Evolutionary conservation across 2,888 invertebrate genomes (phyloP).

Genomic region (Protophormia terraenovae): DNA sequence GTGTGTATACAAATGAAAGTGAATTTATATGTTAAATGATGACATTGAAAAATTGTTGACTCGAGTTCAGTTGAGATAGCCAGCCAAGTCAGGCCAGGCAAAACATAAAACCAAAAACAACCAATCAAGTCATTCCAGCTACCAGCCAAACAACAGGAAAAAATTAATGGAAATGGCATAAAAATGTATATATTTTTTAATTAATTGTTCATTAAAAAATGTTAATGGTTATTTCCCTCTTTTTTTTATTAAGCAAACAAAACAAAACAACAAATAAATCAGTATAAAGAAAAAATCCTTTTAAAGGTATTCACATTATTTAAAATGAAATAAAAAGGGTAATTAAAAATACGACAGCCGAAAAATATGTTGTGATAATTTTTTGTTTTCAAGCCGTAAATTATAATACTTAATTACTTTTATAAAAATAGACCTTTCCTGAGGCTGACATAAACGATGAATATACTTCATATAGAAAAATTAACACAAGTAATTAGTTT

Average conservation of each 20-base stretch:
- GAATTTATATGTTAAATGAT: conserved; percentile 70
- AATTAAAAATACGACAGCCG: not conserved
- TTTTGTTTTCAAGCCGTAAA: not conserved
- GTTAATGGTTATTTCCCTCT: conserved; percentile 40
- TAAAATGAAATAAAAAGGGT: not conserved
- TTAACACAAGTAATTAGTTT: not conserved
- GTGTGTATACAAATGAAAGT: conserved; percentile 69
- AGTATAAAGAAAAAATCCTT: not conserved
- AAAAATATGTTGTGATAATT: not conserved
- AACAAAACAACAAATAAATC: not conserved
- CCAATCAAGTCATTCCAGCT: not conserved
- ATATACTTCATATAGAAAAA: not conserved
- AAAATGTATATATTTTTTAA: conserved; percentile 47
- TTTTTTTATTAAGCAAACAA: not conserved
- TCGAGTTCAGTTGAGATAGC: conserved; percentile 35
- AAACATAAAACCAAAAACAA: not conserved
- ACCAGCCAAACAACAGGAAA: not conserved
- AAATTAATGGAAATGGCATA: conserved; percentile 52
- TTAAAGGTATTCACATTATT: not conserved
- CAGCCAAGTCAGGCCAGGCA: conserved; percentile 19
- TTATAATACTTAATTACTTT: not conserved
- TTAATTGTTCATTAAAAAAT: conserved; percentile 63
- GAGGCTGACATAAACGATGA: not conserved
- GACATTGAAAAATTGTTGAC: conserved; percentile 65
- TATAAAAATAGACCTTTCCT: not conserved